Evolutionary conservation across 2,113 vertebrate species (phyloP).

Genomic region (Paraplagusia blochii): DNA sequence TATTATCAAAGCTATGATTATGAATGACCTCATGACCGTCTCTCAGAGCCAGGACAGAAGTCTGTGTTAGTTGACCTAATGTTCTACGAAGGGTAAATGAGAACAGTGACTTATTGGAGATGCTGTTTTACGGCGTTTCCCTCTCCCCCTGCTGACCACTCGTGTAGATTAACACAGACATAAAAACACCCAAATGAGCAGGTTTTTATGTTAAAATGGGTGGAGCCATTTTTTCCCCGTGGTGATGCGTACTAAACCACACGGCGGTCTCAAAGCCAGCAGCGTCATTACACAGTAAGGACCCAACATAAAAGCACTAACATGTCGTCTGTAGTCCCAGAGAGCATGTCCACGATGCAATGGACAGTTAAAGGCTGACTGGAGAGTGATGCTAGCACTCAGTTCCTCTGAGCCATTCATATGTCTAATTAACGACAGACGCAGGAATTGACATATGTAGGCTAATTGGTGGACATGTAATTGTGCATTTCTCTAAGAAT

Average conservation of each 20-base stretch:
- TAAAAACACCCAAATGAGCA: slow-evolving; percentile 2
- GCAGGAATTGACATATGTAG: slow-evolving; percentile 78
- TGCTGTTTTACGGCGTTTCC: too few relatives aligned
- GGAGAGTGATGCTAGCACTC: slow-evolving; percentile 47
- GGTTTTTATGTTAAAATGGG: slow-evolving; percentile 19
- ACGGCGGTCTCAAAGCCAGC: slow-evolving; percentile 34
- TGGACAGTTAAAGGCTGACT: slow-evolving; percentile 44
- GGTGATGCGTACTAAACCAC: slow-evolving; percentile 34
- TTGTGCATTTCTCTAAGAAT: slow-evolving; percentile 68
- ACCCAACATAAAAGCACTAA: slow-evolving; percentile 43
- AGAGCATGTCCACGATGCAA: slow-evolving; percentile 52
- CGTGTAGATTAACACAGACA: slow-evolving; percentile 1
- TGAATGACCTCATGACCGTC: too few relatives aligned
- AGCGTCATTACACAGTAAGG: slow-evolving; percentile 33
- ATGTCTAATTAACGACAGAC: slow-evolving; percentile 79
- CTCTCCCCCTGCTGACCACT: not conserved
- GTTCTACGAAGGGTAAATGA: too few relatives aligned
- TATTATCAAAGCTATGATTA: too few relatives aligned
- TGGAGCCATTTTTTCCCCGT: slow-evolving; percentile 15
- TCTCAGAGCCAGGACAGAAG: too few relatives aligned
- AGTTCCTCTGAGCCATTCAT: slow-evolving; percentile 73
- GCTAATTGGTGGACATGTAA: slow-evolving; percentile 71
- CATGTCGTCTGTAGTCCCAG: slow-evolving; percentile 40
- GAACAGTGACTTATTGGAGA: too few relatives aligned
- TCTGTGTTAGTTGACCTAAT: too few relatives aligned